phyloP scores from a whole-genome alignment of 1,140 invertebrate species.

The Probaryconus sp. region DNA sequence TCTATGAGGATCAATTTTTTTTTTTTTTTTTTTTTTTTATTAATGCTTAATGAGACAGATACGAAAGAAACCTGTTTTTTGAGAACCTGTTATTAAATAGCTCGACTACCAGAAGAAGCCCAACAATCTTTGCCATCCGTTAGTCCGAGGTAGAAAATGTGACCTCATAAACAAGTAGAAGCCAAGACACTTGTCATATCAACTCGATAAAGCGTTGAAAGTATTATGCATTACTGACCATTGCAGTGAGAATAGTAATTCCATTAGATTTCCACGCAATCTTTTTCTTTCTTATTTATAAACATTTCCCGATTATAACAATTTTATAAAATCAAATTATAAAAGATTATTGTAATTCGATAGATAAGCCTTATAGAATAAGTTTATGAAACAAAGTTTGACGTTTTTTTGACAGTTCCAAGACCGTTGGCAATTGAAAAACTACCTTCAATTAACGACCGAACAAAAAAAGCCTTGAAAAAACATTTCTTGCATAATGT shows the following conservation, averaged over 20 bases:
- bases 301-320: neutral
- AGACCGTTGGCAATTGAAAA: too few species aligned
- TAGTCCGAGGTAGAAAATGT: conserved; percentile 58
- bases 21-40: conserved; percentile 48
- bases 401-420: too few species aligned
- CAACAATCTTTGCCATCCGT: conserved; percentile 64
- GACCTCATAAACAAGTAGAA: conserved; percentile 61
- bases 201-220: conserved; percentile 60
- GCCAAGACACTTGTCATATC: conserved; percentile 61
- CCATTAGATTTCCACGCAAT: conserved; percentile 6
- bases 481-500: too few species aligned
- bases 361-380: too few species aligned
- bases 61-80: conserved; percentile 64
- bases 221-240: conserved; percentile 58
- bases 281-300: too few species aligned
- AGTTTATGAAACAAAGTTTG: too few species aligned
- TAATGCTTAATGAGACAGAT: conserved; percentile 59
- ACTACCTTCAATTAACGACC: too few species aligned
- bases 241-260: conserved; percentile 36
- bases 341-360: too few species aligned
- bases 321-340: too few species aligned
- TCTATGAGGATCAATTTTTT: conserved; percentile 57
- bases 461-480: too few species aligned
- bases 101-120: conserved; percentile 61
- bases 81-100: conserved; percentile 64